Conservation (phyloP, 2,113 vertebrate species). For the Micromys minutus region DNA sequence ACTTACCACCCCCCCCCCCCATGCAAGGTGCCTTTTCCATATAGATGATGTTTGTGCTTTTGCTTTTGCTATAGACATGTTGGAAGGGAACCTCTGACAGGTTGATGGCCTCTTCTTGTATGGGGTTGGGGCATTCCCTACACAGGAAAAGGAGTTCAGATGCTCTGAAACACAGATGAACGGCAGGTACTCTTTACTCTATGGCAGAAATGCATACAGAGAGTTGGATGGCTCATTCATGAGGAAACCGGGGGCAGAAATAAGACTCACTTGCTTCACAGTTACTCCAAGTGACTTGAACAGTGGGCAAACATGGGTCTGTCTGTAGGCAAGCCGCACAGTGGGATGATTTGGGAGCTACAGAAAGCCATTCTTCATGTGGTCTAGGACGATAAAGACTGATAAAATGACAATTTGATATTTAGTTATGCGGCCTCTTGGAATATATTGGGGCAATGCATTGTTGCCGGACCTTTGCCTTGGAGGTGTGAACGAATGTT, state of each 20-base stretch:
- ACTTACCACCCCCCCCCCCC: no score
- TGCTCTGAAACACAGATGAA: neutral
- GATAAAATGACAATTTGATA: neutral
- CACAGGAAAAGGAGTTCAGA: neutral
- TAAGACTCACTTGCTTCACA: neutral
- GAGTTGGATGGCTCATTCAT: no score
- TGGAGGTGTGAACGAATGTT: neutral
- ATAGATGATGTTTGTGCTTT: neutral
- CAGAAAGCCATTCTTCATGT: neutral
- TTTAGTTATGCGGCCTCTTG: neutral
- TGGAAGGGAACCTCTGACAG: neutral
- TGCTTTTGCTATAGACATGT: neutral
- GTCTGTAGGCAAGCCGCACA: neutral
- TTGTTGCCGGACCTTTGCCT: neutral
- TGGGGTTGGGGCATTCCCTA: neutral
- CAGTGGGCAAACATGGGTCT: neutral
- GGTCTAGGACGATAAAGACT: neutral
- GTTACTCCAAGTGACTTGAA: neutral
- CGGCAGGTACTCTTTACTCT: neutral
- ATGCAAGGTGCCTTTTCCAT: neutral
- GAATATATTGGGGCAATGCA: neutral
- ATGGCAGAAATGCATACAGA: neutral
- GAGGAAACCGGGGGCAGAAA: neutral
- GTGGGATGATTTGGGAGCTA: neutral
- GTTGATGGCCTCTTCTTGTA: neutral